phyloP scores from a whole-genome alignment of 1,140 invertebrate genomes.

The Melitaea cinxia region DNA sequence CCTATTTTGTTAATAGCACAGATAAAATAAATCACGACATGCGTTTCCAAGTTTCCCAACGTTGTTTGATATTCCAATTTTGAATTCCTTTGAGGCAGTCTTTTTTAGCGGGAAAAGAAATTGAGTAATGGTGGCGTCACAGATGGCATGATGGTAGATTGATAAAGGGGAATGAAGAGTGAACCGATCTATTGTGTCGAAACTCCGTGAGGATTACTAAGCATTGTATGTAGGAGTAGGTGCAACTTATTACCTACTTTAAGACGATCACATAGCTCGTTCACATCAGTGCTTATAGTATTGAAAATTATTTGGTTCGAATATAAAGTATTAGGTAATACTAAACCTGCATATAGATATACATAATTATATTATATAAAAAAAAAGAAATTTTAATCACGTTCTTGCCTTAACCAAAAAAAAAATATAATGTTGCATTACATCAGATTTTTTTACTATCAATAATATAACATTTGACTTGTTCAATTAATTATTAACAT shows the following conservation, averaged over 20 bases:
- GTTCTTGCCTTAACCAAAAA: too few species aligned
- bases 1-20: background rate
- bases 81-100: conserved; percentile 63
- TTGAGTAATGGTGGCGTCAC: conserved; percentile 80
- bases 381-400: too few species aligned
- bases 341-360: too few species aligned
- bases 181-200: conserved; percentile 61
- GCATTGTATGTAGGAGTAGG: background rate
- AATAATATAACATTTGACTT: background rate
- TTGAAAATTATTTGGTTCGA: background rate
- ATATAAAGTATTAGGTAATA: too few species aligned
- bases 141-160: conserved; percentile 80
- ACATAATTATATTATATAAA: too few species aligned
- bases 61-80: conserved; percentile 42
- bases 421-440: background rate
- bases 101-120: conserved; percentile 74
- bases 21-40: background rate
- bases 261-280: background rate
- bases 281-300: background rate
- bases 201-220: conserved; percentile 41
- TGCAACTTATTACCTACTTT: background rate
- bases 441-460: background rate
- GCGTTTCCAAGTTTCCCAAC: conserved; percentile 14
- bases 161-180: conserved; percentile 76
- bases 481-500: background rate